These are phyloP conservation scores for Platichthys flesus DNA, from an alignment of 2,113 vertebrate species.

Conservation along the genomic window DNA sequence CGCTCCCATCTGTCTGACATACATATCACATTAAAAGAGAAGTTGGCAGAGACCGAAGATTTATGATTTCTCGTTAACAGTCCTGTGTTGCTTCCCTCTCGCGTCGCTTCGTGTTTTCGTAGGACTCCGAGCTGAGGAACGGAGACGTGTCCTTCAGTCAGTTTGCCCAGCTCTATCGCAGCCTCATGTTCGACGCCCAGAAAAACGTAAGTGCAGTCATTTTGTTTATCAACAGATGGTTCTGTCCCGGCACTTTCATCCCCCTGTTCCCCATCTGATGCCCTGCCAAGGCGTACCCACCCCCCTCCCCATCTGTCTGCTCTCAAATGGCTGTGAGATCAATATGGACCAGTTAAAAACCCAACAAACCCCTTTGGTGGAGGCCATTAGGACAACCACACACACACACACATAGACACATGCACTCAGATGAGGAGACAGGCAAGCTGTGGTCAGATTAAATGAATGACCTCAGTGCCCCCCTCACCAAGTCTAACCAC, in stretches of 20 bases:
- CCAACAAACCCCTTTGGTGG: slow-evolving; percentile 69
- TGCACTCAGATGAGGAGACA: slow-evolving; percentile 41
- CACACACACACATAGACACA: slow-evolving; percentile 24
- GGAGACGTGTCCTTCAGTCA: slow-evolving; percentile 95
- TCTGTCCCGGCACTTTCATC: slow-evolving; percentile 38
- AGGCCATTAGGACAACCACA: slow-evolving; percentile 73
- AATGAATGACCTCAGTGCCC: slow-evolving; percentile 73
- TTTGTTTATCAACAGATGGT: slow-evolving; percentile 36
- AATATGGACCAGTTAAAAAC: slow-evolving; percentile 79
- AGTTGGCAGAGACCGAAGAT: slow-evolving; percentile 4
- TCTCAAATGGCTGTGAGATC: slow-evolving; percentile 82
- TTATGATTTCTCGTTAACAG: slow-evolving; percentile 13
- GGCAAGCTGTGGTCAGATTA: slow-evolving; percentile 58
- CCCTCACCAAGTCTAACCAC: slow-evolving; percentile 30
- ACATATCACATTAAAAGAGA: slow-evolving; percentile 2
- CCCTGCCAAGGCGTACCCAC: slow-evolving; percentile 37
- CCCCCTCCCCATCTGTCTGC: slow-evolving; percentile 58
- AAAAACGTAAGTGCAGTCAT: slow-evolving; percentile 86
- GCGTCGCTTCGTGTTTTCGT: background rate
- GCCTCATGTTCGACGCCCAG: slow-evolving; percentile 97
- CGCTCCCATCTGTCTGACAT: background rate
- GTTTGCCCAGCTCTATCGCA: slow-evolving; percentile 95
- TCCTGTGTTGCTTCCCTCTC: background rate
- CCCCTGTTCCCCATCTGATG: slow-evolving; percentile 42
- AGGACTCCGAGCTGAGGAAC: slow-evolving; percentile 96